These are phyloP conservation scores for Drosophila bifasciata DNA, from an alignment of 1,140 invertebrate species.

Conservation along the genomic window DNA sequence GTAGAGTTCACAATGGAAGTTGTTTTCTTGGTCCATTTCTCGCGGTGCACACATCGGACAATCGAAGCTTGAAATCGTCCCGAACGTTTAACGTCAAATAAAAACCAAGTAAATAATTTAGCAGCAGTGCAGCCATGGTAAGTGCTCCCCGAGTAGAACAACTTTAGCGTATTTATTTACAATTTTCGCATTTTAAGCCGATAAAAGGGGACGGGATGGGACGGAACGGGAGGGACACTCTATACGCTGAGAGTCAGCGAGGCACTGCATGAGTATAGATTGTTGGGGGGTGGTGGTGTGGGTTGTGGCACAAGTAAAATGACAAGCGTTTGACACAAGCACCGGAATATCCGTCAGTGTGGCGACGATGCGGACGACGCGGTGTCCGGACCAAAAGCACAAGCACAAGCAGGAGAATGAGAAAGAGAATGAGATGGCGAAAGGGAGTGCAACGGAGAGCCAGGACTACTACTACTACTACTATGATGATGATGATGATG, in stretches of 20 bases:
- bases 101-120: slow-evolving; percentile 78
- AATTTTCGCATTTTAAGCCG: slow-evolving; percentile 81
- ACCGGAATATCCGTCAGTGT: slow-evolving; percentile 81
- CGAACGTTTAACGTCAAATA: slow-evolving; percentile 74
- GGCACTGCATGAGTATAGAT: slow-evolving; percentile 1
- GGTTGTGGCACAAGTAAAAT: slow-evolving; percentile 65
- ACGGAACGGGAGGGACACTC: slow-evolving; percentile 12
- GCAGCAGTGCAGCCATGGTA: slow-evolving; percentile 33
- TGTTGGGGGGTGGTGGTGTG: not conserved
- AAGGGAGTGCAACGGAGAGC: slow-evolving; percentile 12
- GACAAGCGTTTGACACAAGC: slow-evolving; percentile 81
- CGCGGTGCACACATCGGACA: slow-evolving; percentile 30
- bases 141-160: slow-evolving; percentile 48
- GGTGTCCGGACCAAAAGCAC: slow-evolving; percentile 35
- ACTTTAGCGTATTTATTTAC: slow-evolving; percentile 74
- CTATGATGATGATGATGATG: slow-evolving; percentile 7
- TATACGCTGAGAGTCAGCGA: not conserved
- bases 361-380: slow-evolving; percentile 70
- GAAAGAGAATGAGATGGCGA: not conserved
- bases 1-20: not conserved
- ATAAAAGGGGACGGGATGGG: slow-evolving; percentile 60
- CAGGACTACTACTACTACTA: not conserved
- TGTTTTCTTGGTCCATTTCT: slow-evolving; percentile 14
- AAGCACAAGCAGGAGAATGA: not conserved
- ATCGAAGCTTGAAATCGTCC: slow-evolving; percentile 43